Base-by-base conservation (phyloP, 1,140 invertebrate species). In the Euborellia annulipes region DNA sequence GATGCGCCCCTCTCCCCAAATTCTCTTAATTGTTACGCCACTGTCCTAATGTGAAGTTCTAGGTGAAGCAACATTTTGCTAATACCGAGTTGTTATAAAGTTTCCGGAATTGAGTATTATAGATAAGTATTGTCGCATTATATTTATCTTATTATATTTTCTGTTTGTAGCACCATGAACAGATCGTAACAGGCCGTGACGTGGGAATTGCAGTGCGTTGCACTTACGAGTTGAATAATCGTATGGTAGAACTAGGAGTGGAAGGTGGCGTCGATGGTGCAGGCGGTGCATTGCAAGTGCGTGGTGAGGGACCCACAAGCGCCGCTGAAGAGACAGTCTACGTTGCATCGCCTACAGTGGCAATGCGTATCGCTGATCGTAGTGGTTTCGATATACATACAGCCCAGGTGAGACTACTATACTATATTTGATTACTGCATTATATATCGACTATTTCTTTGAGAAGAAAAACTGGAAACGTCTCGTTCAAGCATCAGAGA, bases 141-240 rank as follows among this genome's bases (percentile, higher is more conserved):
- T n/a, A n/a, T n/a, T n/a, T n/a, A n/a, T n/a, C n/a, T n/a, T n/a
- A n/a, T n/a, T n/a, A n/a, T n/a, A n/a, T n/a, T n/a, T n/a, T n/a
- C n/a, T n/a, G n/a, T n/a, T n/a, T n/a, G n/a, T n/a, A 70, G 56
- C 68, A 70, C 51, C 70, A 72, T 50, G 70, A 72, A 49, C 66
- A 67, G 52, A 69, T 72, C 20, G 70, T 72, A 38, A 72, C 70
- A 21, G 68, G 66, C 34, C 61, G 66, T 42, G 70, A 72, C 57
- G 47, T 72, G 11, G 70, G 69, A 2, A 56, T 72, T 11, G 62
- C 66, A 11, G 60, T 72, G 3, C 57, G 67, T 40, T 72, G 70
- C 52, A 64, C 69, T 13, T 72, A 70, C 49, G 65, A 68, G 45
- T 51, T 72, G 19, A 57, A 65, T 32, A 70, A 72, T 50, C 59